Evolutionary conservation across 2,797 vertebrate genomes (phyloP), one percentile per base, ranked within the genome.

Genomic region (Cacajao melanocephalus): DNA sequence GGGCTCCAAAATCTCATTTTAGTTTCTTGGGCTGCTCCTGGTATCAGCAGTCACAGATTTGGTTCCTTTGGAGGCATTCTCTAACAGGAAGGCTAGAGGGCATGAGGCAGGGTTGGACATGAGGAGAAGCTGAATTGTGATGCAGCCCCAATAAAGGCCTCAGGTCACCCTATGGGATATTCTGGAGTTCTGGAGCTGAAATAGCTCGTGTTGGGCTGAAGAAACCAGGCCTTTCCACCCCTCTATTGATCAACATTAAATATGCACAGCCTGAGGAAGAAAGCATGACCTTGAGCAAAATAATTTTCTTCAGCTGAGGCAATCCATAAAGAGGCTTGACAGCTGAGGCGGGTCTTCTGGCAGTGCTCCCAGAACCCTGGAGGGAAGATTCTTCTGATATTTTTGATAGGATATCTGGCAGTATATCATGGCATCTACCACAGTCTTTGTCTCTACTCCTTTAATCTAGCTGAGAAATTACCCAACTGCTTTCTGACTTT

Each of bases 111-210:
- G 15, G 22, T 3, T 39, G 36, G 26, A 1, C 44, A 55, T 50
- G 36, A 76, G 41, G 17, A 1, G 15, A 78, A 41, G 33, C 4
- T 64, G 33, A 81, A 30, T 28, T 86, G 5, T 57, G 22, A 41
- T 5, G 0, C 0, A 70, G 17, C 52, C 6, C 2, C 3, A 30
- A 36, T 1, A 67, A 13, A 9, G 76, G 2, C 4, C 5, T 44
- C 58, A 19, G 22, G 41, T 80, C n/a, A 95, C 5, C 13, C 28
- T 41, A 6, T 20, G 20, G 41, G 75, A 58, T 33, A 4, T 26
- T 81, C 57, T 39, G 6, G 4, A 79, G 10, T 33, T 46, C 55
- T 82, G 24, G 50, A 82, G 28, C 22, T 44, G 15, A 13, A 5
- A 33, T 64, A 44, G 30, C 19, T 20, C 6, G 12, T 33, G 14